These are phyloP conservation scores for Microtus ochrogaster DNA, from an alignment of 2,113 vertebrate genomes.

Conservation along the genomic window DNA sequence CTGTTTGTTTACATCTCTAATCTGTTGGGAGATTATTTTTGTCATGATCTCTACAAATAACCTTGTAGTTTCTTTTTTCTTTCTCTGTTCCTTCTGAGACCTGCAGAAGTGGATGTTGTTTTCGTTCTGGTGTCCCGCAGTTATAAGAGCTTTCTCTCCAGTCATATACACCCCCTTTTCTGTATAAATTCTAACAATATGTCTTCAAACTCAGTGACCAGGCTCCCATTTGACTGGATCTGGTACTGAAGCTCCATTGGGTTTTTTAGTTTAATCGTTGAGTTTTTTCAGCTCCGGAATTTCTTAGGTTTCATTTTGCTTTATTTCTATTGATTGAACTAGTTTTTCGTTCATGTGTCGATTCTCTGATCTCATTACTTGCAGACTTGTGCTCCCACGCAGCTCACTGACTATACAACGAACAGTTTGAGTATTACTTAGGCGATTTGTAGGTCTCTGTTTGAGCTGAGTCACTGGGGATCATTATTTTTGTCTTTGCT, in stretches of 20 bases:
- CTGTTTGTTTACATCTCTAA: background rate
- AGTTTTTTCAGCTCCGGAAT: background rate
- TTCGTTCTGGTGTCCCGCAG: background rate
- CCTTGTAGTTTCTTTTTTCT: background rate
- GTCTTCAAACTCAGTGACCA: background rate
- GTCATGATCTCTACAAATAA: background rate
- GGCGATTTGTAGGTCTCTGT: background rate
- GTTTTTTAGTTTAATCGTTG: background rate
- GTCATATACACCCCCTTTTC: background rate
- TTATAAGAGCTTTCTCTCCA: background rate
- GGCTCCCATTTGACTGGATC: background rate
- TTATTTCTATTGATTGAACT: background rate
- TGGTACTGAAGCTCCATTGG: background rate
- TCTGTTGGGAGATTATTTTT: background rate
- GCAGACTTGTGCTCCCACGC: background rate
- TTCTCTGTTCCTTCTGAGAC: background rate
- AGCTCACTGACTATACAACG: background rate
- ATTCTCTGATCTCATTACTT: background rate
- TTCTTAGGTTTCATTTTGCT: background rate
- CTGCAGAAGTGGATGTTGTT: background rate
- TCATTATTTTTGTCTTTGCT: background rate
- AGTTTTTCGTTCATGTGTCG: background rate
- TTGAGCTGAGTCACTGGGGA: background rate
- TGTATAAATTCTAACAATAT: background rate
- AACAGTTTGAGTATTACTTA: background rate